Evolutionary conservation across 2,113 vertebrate species (phyloP).

Genomic region (Dicentrarchus labrax): DNA sequence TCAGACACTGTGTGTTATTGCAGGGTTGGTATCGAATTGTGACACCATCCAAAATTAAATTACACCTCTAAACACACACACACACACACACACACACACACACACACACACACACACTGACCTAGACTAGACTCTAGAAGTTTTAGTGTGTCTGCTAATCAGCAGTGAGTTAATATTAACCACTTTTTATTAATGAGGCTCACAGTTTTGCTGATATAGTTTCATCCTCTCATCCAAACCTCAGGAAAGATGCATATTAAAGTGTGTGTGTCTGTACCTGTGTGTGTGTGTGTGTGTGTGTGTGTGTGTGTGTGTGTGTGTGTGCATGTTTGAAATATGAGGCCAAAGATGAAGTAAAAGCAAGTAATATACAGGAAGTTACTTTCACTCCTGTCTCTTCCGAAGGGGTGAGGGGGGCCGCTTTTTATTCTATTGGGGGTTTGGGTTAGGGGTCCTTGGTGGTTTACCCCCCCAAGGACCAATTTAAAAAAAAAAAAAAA

Average conservation of each 20-base stretch:
- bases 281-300: background rate
- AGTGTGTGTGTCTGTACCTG: background rate
- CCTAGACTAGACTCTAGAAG: background rate
- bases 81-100: too few species aligned
- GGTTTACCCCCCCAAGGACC: too few species aligned
- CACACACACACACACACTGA: background rate
- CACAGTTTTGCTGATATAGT: background rate
- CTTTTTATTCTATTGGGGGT: too few species aligned
- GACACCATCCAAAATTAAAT: too few species aligned
- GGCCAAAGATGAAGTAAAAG: background rate
- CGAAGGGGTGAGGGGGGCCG: too few species aligned
- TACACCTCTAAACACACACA: too few species aligned
- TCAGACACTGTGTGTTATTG: too few species aligned
- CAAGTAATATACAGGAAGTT: background rate
- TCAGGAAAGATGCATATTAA: background rate
- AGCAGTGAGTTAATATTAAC: slow-evolving; percentile 1
- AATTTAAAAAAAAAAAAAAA: too few species aligned
- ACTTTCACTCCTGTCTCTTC: background rate
- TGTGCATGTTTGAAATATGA: too few species aligned
- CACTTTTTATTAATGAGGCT: background rate
- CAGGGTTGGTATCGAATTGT: too few species aligned
- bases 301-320: background rate
- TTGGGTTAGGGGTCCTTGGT: too few species aligned
- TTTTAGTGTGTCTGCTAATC: slow-evolving; percentile 4
- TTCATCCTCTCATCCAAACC: background rate